Base-by-base conservation (phyloP, 2,797 vertebrate genomes). In the Syndactyla subalaris region DNA sequence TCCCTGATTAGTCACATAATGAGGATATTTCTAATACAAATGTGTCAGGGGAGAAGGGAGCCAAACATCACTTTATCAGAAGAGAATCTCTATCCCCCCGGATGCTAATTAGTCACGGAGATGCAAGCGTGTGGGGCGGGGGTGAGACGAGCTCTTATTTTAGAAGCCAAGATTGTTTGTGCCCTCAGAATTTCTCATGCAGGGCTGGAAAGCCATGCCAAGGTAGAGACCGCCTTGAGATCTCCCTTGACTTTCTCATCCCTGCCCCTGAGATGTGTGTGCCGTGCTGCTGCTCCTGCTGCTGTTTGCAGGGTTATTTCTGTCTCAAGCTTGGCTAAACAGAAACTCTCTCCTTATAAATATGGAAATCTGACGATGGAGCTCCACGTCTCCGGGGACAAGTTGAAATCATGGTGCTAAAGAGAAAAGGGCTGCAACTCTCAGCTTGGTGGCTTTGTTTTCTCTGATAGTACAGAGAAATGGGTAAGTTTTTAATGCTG, bases 281-380 rank as follows among this genome's bases (percentile, higher is more conserved):
- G 70, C 89, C 0, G 0, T 58, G 74, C 71, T 94, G 71, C 77
- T 71, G 46, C 57, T 85, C 29, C 48, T 89, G 72, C 84, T 92
- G 57, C 89, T 96, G 36, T 92, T 92, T 61, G 61, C 2, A 0
- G 61, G 61, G 26, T 66, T 93, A 84, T 94, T 95, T 93, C 92
- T 85, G 51, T 89, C 8, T 2, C 68, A 85, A 71, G 91, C 85
- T 85, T 81, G 92, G 82, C 92, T 92, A 78, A 92, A 89, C 82
- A 96, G 91, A 92, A 93, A 49, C 70, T 80, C 41, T 87, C 16
- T 94, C 59, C 89, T 94, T 94, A 92, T 89, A 93, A 94, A 96
- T 94, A 96, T 88, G 93, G 85, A 97, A 94, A 94, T 88, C 68
- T 71, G 82, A 23, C 84, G 62, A 55, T 26, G 80, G 75, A 96